Conservation (phyloP, 2,113 vertebrate genomes). For the Pachypanchax playfairii region DNA sequence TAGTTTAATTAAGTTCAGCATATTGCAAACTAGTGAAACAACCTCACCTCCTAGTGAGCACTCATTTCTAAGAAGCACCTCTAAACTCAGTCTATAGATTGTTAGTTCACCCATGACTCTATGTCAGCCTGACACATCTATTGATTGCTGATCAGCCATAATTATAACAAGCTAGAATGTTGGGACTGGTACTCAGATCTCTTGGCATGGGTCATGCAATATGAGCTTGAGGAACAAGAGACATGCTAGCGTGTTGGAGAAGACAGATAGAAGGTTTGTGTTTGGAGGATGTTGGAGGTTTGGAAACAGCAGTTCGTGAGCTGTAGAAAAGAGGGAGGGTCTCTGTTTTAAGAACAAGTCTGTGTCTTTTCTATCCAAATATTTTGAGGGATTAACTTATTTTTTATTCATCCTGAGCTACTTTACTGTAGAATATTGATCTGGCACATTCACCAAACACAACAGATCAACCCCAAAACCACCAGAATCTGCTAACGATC, state of each 20-base stretch:
- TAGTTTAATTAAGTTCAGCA: neutral
- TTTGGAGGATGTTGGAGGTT: conserved; percentile 38
- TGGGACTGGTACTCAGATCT: conserved; percentile 76
- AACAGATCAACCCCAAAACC: no score
- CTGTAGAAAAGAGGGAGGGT: conserved; percentile 55
- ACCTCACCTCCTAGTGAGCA: conserved; percentile 14
- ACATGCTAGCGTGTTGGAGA: conserved; percentile 73
- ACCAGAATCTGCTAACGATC: no score
- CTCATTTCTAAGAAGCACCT: conserved; percentile 18
- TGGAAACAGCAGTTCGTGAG: conserved; percentile 50
- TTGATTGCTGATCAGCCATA: conserved; percentile 58
- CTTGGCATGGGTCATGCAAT: no score
- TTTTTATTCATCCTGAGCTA: no score
- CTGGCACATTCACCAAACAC: no score
- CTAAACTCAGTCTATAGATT: conserved; percentile 11
- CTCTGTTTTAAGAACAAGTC: conserved; percentile 44
- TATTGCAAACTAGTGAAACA: neutral
- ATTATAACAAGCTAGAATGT: conserved; percentile 66
- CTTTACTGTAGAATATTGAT: no score
- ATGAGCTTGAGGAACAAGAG: no score
- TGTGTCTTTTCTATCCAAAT: conserved; percentile 49
- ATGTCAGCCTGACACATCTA: conserved; percentile 62
- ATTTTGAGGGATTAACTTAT: conserved; percentile 5
- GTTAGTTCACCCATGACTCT: conserved; percentile 21
- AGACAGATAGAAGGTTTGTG: conserved; percentile 17